Conservation (phyloP, 1,140 invertebrate genomes). For the Charaxes varanes region DNA sequence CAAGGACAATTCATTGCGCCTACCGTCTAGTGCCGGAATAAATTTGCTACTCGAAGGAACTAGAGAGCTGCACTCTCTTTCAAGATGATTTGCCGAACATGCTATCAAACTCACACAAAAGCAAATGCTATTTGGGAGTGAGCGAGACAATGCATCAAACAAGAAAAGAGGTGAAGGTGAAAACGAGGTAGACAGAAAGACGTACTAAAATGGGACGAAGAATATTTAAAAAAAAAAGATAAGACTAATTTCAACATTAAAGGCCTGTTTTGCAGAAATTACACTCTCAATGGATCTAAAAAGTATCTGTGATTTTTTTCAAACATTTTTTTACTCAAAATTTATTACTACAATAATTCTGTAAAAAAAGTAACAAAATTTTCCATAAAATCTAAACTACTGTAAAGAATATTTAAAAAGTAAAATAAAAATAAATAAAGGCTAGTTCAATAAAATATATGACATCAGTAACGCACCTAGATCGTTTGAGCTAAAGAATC, state of each 20-base stretch:
- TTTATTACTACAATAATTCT: no score
- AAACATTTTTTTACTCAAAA: no score
- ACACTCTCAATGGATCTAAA: no score
- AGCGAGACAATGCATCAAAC: conserved; percentile 25
- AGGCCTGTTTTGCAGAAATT: no score
- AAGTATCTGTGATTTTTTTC: no score
- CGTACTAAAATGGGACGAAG: no score
- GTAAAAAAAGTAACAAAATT: no score
- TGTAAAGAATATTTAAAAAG: background rate
- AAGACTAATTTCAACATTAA: no score
- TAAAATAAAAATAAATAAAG: background rate
- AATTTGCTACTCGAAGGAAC: conserved; percentile 25
- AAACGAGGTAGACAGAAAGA: no score
- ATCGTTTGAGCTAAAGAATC: conserved; percentile 30
- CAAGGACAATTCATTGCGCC: conserved; percentile 10
- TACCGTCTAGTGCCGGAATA: conserved; percentile 43
- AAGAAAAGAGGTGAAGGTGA: conserved; percentile 28
- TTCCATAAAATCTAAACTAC: background rate
- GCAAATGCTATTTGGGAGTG: conserved; percentile 15
- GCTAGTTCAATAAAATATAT: background rate
- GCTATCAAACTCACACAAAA: conserved; percentile 19
- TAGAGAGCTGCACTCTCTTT: conserved; percentile 31
- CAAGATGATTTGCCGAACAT: conserved; percentile 19
- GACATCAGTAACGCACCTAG: conserved; percentile 39
- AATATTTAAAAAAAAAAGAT: no score